Evolutionary conservation across 2,113 vertebrate genomes (phyloP), one percentile per base, ranked within the genome.

Genomic region (Phalacrocorax pelagicus): DNA sequence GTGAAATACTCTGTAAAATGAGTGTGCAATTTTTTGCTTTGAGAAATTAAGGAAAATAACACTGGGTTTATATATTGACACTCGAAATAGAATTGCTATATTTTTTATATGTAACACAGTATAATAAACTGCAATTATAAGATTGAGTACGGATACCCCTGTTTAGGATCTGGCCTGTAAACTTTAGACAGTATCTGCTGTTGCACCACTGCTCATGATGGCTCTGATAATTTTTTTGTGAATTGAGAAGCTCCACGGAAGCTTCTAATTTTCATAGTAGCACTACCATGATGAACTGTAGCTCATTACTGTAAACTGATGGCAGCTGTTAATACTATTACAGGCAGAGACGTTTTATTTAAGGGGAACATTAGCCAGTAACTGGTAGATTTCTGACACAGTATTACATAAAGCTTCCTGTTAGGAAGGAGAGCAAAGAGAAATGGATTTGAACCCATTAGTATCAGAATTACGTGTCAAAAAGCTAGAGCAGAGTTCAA

Each of bases 401-500:
- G 73, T 85, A 78, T 97, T 97, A 96, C 93, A 97, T 93, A 97
- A 96, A 96, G 91, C 91, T 97, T 98, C 97, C 96, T 98, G 88
- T 97, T 98, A 97, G 87, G 84, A 97, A 96, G 66, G 93, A 85
- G 79, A 96, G 91, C 86, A 94, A 97, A 97, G 91, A 97, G 89
- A 98, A 98, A 96, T 97, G 88, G 80, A 98, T 98, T 94, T 96
- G 87, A 97, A 97, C 93, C 93, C 95, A 95, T 98, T 98, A 97
- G 94, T 97, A 96, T 98, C 81, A 96, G 96, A 98, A 98, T 98
- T 98, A 97, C 55, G 42, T 98, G 97, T 98, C 97, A 98, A 96
- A 98, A 97, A 98, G 85, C 96, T 96, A 69, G 88, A 98, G 92
- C 95, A 97, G 96, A 96, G 95, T 98, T 98, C 97, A 97, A 90